These are phyloP conservation scores for Tragelaphus imberbis DNA, from an alignment of 2,113 vertebrate species.

Conservation along the genomic window DNA sequence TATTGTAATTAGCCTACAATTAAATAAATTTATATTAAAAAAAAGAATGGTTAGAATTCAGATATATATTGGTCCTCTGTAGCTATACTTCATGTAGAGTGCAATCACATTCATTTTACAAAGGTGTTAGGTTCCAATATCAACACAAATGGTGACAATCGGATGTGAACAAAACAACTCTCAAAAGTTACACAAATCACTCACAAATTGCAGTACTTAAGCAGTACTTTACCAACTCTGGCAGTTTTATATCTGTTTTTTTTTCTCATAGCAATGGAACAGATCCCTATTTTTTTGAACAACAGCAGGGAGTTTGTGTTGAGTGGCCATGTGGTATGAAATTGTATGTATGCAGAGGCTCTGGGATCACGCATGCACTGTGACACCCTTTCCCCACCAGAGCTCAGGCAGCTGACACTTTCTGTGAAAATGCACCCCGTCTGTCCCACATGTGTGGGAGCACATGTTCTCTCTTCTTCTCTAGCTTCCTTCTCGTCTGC, in stretches of 20 bases:
- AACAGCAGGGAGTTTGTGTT: neutral
- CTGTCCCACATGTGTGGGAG: neutral
- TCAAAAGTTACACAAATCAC: neutral
- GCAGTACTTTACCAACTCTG: no score
- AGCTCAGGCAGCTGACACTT: accelerated
- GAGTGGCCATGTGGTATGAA: neutral
- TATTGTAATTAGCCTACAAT: no score
- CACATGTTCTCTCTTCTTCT: neutral
- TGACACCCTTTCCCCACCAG: neutral
- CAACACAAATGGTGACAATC: neutral
- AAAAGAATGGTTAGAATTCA: neutral
- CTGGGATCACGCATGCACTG: neutral
- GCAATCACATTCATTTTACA: neutral
- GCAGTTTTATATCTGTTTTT: neutral
- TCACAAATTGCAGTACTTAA: neutral
- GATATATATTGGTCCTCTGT: neutral
- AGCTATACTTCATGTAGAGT: neutral
- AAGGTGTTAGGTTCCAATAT: neutral
- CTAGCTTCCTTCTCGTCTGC: neutral
- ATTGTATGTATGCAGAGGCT: neutral
- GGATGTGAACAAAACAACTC: neutral
- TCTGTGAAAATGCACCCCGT: accelerated
- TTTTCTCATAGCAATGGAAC: neutral
- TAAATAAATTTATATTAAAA: no score
- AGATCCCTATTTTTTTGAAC: neutral